Evolutionary conservation across 1,140 invertebrate species (phyloP), one percentile per base, ranked within the genome.

Genomic region (Hydropsyche tenuis): DNA sequence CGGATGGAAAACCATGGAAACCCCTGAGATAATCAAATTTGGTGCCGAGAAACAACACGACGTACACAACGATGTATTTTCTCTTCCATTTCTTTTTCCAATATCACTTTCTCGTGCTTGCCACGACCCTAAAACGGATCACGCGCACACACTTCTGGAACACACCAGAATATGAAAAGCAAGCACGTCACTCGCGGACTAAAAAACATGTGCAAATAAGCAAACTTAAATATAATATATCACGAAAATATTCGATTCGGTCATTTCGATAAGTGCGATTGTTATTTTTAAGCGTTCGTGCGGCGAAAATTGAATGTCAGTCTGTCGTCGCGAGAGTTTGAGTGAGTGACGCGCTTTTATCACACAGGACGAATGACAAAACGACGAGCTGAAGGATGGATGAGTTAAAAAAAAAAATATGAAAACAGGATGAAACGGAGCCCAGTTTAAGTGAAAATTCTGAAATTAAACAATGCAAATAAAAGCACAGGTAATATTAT

Each of bases 1-100:
- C 48, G 20, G 48, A 53, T 53, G 48, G 20, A 20, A 53, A 53
- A 53, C 48, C 48, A 53, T 53, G 48, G 48, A 53, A 53, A 53
- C 48, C 48, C 18, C 48, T 9, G 48, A 53, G 48, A 53, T 53
- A 53, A 53, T 53, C 48, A 53, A 53, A 53, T 53, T 53, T 53
- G 48, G 9, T 7, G 20, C 48, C 20, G 48, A 20, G 20, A 53
- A 53, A 53, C 48, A 37, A 53, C 48, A 53, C 20, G 20, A 20
- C 16, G 48, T 53, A 53, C 48, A 53, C 48, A 53, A 53, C 48
- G 18, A 53, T 53, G 20, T 53, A 16, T 18, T 20, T n/a, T 53
- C 48, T 53, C 16, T 53, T 53, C 20, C 16, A 7, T 53, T 53
- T 53, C 48, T 18, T 20, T 18, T 53, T 53, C 20, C 48, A 53